Conservation (phyloP, 2,888 invertebrate genomes). For the Ormyrus pomaceus region DNA sequence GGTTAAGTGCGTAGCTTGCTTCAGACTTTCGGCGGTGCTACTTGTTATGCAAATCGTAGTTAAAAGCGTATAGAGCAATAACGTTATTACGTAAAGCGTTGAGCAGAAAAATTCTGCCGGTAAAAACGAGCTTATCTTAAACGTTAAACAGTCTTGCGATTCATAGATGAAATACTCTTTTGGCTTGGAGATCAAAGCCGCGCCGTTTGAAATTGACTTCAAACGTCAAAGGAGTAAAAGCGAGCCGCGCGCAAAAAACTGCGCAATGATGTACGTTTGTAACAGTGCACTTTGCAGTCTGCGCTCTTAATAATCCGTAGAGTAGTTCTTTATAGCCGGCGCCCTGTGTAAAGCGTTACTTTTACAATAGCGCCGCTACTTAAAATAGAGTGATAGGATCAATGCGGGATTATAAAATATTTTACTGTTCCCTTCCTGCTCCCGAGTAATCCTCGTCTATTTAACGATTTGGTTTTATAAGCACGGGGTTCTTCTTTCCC, state of each 20-base stretch:
- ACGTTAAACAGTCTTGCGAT: slow-evolving; percentile 6
- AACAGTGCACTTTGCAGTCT: slow-evolving; percentile 16
- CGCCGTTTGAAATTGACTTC: slow-evolving; percentile 21
- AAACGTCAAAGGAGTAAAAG: background rate
- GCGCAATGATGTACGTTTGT: background rate
- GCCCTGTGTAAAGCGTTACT: background rate
- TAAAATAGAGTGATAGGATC: slow-evolving; percentile 3
- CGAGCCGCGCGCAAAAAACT: slow-evolving; percentile 8
- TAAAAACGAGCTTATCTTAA: background rate
- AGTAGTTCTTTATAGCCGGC: background rate
- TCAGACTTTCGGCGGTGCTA: no score
- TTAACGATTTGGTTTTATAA: slow-evolving; percentile 11
- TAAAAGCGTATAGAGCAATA: no score
- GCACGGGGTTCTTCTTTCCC: background rate
- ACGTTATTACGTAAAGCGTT: no score
- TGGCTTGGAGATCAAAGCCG: slow-evolving; percentile 14
- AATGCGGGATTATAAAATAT: slow-evolving; percentile 29
- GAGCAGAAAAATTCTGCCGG: no score
- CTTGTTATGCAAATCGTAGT: no score
- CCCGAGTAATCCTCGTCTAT: background rate
- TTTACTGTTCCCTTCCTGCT: background rate
- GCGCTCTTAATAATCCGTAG: slow-evolving; percentile 36
- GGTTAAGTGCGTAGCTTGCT: no score
- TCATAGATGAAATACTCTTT: slow-evolving; percentile 4
- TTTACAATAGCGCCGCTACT: slow-evolving; percentile 7